Percentiles rank a stretch among this genome's conserved stretches.
phyloP scores from a whole-genome alignment of 2,113 vertebrate genomes.

The Vombatus ursinus region DNA sequence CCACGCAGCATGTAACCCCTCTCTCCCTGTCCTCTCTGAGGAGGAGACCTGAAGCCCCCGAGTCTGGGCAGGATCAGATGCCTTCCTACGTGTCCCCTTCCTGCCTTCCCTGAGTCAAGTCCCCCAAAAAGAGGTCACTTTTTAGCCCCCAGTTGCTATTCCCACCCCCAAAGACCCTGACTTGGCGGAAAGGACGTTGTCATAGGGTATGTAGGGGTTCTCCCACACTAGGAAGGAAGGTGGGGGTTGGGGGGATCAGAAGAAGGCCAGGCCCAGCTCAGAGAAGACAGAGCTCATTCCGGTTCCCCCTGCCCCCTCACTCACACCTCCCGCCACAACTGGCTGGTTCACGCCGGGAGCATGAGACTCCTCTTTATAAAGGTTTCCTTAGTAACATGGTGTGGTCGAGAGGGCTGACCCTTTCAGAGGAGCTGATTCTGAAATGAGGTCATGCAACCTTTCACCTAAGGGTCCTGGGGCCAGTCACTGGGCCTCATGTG shows the following conservation, averaged over 20 bases:
- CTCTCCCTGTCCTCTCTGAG: background rate
- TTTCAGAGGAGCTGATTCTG: background rate
- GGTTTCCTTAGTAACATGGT: background rate
- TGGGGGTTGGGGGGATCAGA: background rate
- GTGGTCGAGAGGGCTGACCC: background rate
- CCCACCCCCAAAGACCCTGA: background rate
- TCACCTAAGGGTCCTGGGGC: background rate
- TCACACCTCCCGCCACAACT: too few relatives aligned
- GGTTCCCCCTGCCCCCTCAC: background rate
- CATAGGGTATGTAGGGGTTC: background rate
- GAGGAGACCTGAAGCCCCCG: too few relatives aligned
- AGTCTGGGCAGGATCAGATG: too few relatives aligned
- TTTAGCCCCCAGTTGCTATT: background rate
- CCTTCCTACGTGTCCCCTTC: too few relatives aligned
- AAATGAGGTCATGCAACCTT: background rate
- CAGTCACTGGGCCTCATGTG: background rate
- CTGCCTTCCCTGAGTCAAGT: background rate
- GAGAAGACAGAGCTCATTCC: background rate
- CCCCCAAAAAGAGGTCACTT: background rate
- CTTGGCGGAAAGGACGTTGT: background rate
- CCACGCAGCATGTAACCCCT: background rate
- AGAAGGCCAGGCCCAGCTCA: background rate
- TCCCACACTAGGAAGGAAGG: background rate
- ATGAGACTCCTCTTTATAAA: background rate
- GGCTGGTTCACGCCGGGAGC: background rate